A percentile compares a stretch with the other conserved stretches of the same genome.
Conservation (phyloP, 92 coral and sea anemone genomes). For the Micromussa lordhowensis region DNA sequence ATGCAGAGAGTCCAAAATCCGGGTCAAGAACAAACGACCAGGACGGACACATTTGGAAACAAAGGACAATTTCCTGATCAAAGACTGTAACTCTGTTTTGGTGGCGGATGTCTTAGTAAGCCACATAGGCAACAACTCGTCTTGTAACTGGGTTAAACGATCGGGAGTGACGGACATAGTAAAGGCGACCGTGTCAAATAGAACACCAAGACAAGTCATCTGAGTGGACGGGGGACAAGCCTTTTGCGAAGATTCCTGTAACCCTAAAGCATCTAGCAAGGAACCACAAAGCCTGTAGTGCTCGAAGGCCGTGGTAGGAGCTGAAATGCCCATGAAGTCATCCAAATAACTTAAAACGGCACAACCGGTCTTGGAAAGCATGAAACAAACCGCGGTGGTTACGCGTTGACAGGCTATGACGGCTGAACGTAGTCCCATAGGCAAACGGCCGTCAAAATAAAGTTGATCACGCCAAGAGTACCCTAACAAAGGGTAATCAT, state of each 20-base stretch:
- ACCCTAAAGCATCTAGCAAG: conserved; percentile 7
- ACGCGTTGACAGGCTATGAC: too few species aligned
- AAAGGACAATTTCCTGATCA: conserved; percentile 32
- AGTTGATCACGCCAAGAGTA: not conserved
- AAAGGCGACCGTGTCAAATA: too few species aligned
- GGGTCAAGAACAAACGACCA: conserved; percentile 35
- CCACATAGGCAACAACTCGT: conserved; percentile 25
- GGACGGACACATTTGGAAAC: conserved; percentile 43
- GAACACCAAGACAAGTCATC: too few species aligned
- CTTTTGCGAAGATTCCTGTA: conserved; percentile 28
- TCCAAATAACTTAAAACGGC: conserved; percentile 4
- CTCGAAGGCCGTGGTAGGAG: not conserved
- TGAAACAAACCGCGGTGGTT: not conserved
- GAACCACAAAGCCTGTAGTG: conserved; percentile 8
- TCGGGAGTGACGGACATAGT: not conserved
- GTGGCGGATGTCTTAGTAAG: conserved; percentile 18
- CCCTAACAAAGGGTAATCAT: not conserved
- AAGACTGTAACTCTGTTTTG: not conserved
- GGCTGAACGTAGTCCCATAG: too few species aligned
- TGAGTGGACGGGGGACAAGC: conserved; percentile 20
- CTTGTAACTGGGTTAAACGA: conserved; percentile 21
- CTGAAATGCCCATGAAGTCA: not conserved
- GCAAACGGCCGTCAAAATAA: not conserved
- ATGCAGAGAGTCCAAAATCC: conserved; percentile 7
- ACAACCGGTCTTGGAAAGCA: not conserved